Conservation (phyloP, 2,888 invertebrate species). For the Drosophila yooni region DNA sequence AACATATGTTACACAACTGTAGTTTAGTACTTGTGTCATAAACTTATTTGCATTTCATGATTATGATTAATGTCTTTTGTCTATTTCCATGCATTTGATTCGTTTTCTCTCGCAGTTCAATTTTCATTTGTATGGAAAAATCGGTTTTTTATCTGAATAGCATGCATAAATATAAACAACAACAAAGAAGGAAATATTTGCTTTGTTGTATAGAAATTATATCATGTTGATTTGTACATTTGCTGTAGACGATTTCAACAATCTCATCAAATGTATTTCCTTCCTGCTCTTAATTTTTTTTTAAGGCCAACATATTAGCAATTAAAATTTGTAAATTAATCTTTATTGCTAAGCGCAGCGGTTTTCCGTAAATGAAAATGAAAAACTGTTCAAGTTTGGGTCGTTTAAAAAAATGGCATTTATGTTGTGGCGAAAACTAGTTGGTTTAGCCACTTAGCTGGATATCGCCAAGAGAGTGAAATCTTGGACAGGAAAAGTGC, state of each 20-base stretch:
- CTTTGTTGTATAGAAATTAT: not conserved
- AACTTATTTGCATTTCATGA: not conserved
- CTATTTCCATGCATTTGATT: not conserved
- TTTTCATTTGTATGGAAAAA: not conserved
- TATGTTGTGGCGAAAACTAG: slow-evolving; percentile 58
- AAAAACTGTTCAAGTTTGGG: slow-evolving; percentile 63
- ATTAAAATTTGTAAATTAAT: slow-evolving; percentile 36
- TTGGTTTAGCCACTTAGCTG: slow-evolving; percentile 43
- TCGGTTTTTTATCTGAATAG: not conserved
- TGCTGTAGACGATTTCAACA: slow-evolving; percentile 17
- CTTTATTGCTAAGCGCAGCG: slow-evolving; percentile 21
- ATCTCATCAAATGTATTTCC: slow-evolving; percentile 28
- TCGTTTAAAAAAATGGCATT: slow-evolving; percentile 47
- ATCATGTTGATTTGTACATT: not conserved
- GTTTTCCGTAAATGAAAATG: slow-evolving; percentile 69
- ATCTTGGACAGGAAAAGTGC: slow-evolving; percentile 68
- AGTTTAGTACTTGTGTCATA: not conserved
- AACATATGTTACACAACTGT: slow-evolving; percentile 23
- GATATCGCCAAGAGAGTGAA: slow-evolving; percentile 65
- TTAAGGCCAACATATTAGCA: slow-evolving; percentile 37
- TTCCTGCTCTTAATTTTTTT: slow-evolving; percentile 37
- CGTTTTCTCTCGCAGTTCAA: not conserved
- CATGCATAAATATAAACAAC: not conserved
- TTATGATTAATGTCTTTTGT: not conserved
- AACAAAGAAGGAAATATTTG: not conserved